Percentiles rank a stretch among this genome's conserved stretches.
These are phyloP conservation scores for Amphiura filiformis DNA, from an alignment of 35 echinoderm and acorn worm genomes.

Conservation along the genomic window DNA sequence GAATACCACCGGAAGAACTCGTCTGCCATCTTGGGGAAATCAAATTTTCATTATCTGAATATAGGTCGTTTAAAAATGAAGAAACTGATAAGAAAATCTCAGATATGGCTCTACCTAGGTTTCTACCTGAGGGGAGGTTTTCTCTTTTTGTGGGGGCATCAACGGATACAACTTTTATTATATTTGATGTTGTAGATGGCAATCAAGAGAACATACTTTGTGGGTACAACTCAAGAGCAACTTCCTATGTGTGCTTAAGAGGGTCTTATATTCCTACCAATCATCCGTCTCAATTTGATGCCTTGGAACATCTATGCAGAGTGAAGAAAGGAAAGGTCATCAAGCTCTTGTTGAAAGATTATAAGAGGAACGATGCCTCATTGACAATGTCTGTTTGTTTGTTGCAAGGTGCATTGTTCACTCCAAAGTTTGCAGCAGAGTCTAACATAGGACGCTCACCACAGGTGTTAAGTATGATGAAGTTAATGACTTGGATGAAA, in stretches of 20 bases:
- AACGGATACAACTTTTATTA: background rate
- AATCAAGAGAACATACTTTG: background rate
- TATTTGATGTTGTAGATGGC: background rate
- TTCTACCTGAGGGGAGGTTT: background rate
- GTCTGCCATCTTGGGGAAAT: slow-evolving; percentile 30
- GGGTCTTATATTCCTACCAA: background rate
- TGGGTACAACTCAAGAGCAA: too few relatives aligned
- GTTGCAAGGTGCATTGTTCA: slow-evolving; percentile 7
- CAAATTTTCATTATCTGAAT: background rate
- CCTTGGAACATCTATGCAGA: slow-evolving; percentile 24
- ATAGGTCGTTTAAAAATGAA: background rate
- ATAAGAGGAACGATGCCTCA: background rate
- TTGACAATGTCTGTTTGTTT: slow-evolving; percentile 38
- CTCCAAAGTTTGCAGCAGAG: slow-evolving; percentile 18
- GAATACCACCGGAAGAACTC: background rate
- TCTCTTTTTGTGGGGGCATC: background rate
- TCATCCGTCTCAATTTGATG: background rate
- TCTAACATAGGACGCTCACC: background rate
- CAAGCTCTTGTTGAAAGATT: slow-evolving; percentile 38
- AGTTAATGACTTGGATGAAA: slow-evolving; percentile 50
- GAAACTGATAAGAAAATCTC: background rate
- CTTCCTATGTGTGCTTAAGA: background rate
- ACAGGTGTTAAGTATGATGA: background rate
- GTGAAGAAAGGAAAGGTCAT: slow-evolving; percentile 12
- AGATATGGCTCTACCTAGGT: background rate